Base-by-base conservation (phyloP, 2,113 vertebrate genomes). In the Pithys albifrons region DNA sequence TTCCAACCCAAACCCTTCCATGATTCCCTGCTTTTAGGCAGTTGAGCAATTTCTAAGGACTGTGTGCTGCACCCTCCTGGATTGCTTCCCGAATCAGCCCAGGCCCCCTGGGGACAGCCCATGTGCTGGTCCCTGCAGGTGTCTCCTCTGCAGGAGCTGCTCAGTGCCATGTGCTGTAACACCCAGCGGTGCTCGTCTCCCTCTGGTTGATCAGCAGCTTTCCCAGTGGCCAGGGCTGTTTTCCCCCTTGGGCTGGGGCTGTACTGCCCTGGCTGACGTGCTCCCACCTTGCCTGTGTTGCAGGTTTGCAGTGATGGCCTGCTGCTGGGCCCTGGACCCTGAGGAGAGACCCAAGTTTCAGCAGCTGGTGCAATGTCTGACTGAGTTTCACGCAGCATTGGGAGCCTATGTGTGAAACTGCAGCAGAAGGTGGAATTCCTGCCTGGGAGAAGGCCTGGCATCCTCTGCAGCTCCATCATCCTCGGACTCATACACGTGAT, bases 281-380 rank as follows among this genome's bases (percentile, higher is more conserved):
- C 10, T 84, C 35, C 23, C 6, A 7, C 65, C 54, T 92, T 67
- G 92, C 27, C 0, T 88, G 82, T 97, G 49, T 33, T 80, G 8
- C 95, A 99, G 99, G 84, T 99, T 99, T 98, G 99, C 99, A 73
- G 99, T 99, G 89, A 99, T 99, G 99, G 99, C 99, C 37, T 99
- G 99, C 96, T 99, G 99, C 91, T 99, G 99, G 99, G 99, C 99
- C 57, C 97, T 99, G 75, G 99, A 99, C 96, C 99, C 99, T 0
- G 99, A 99, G 95, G 99, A 99, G 96, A 98, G 99, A 96, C 99
- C 99, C 70, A 99, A 99, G 97, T 99, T 99, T 89, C 99, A 99
- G 98, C 99, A 99, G 98, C 98, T 99, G 58, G 99, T 99, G 57
- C 99, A 99, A 97, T 99, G 99, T 96, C 99, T 99, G 81, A 99